Conservation (phyloP, 2,888 invertebrate species). For the Luffia ferchaultella region DNA sequence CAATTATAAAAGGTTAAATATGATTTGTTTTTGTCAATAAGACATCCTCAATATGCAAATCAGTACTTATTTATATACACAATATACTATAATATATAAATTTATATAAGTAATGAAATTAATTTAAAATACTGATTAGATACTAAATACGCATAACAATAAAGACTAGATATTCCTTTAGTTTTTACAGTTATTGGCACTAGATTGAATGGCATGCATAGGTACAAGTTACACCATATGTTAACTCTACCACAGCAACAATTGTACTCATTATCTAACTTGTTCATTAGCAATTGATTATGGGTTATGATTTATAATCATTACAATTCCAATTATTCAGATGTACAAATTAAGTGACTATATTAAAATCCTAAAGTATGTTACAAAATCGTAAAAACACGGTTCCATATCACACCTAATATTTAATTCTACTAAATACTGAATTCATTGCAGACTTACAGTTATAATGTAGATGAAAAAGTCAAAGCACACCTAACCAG, state of each 20-base stretch:
- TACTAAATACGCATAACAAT: conserved; percentile 65
- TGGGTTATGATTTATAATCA: conserved; percentile 11
- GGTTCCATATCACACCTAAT: conserved; percentile 44
- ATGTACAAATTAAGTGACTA: conserved; percentile 47
- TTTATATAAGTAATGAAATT: conserved; percentile 26
- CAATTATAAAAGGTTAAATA: neutral
- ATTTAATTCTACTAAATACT: conserved; percentile 53
- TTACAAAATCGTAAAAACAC: conserved; percentile 55
- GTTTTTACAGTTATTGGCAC: conserved; percentile 66
- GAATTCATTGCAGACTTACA: conserved; percentile 45
- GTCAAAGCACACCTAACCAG: neutral
- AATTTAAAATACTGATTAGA: conserved; percentile 48
- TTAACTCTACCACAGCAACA: conserved; percentile 25
- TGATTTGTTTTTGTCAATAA: neutral
- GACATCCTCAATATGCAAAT: conserved; percentile 34
- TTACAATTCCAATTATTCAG: conserved; percentile 35
- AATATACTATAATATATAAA: conserved; percentile 22
- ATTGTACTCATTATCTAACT: neutral
- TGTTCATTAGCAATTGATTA: neutral
- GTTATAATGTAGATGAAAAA: conserved; percentile 12
- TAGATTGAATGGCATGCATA: conserved; percentile 61
- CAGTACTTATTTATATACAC: conserved; percentile 48
- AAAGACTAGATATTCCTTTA: conserved; percentile 67
- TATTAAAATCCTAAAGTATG: conserved; percentile 35
- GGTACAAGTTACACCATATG: conserved; percentile 40